Base-by-base conservation (phyloP, 2,113 vertebrate genomes). In the Mirounga angustirostris region DNA sequence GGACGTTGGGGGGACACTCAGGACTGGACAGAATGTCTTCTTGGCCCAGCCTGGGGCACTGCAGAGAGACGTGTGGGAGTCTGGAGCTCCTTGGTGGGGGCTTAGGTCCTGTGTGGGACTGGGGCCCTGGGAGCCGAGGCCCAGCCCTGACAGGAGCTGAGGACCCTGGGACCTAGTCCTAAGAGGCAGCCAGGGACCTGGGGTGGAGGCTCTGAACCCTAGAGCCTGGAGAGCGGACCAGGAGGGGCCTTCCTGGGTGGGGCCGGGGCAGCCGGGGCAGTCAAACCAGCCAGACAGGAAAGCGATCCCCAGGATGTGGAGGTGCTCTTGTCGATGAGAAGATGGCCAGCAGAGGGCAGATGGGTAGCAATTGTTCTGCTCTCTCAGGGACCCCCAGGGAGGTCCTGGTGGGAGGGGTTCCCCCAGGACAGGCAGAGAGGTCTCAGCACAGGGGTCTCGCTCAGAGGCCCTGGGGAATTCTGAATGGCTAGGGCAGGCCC, bases 231-330 rank as follows among this genome's bases (percentile, higher is more conserved):
- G 76, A 63, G 50, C n/a, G 46, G 71, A 58, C 1, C 43, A 15
- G 83, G 56, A 93, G 36, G 26, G 8, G n/a, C 65, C 74, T 96
- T 91, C 63, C 73, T 59, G 92, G 97, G 89, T 67, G 89, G 69
- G 83, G 92, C 89, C 2, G 0, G 9, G 50, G 61, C n/a, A 4
- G 18, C 63, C 16, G 0, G 30, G 36, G 92, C 82, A 16, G 74
- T 81, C 50, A 82, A 96, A 97, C 96, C 95, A n/a, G 97, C 93
- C 76, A 7, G 84, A 94, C 94, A 4, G 86, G 95, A 97, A 87
- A 83, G 33, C 46, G 36, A 21, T 30, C 12, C 26, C 22, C 18
- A n/a, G 83, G 59, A 3, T 12, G 46, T 0, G 16, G 22, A 82
- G 46, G 13, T 26, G 22, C n/a, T 5, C 79, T 52, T 4, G 9